Base-by-base conservation (phyloP, 2,113 vertebrate species). In the Peromyscus maniculatus region DNA sequence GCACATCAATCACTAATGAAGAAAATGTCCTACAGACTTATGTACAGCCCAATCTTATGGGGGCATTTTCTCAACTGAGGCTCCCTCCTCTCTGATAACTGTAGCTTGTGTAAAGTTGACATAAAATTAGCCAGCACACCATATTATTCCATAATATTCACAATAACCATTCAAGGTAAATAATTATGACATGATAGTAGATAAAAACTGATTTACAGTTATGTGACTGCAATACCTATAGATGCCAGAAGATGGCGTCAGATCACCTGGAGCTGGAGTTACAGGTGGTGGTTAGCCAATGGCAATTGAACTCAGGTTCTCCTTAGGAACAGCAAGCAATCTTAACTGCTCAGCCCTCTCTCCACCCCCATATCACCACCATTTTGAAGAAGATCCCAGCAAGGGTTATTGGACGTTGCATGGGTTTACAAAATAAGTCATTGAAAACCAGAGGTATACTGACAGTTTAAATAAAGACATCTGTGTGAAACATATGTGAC, bases 401-500 rank as follows among this genome's bases (percentile, higher is more conserved):
- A 43, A 24, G 28, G 39, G 5, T 16, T 69, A 4, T 75, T 46
- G 89, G 59, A 79, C 39, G 13, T 49, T 86, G 55, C 86, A 26
- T 33, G 43, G 5, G 12, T 94, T 75, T 71, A 43, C 67, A 95
- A 87, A 93, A 72, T 33, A 92, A 87, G 89, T 75, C 67, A 77
- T 33, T 71, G 21, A 66, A 79, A 97, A 71, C 16, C 64, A 22
- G 4, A 57, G 19, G 66, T 22, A 8, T 1, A 43, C n/a, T 28
- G 49, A 13, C 8, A 87, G 16, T 79, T 64, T 83, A 91, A 91
- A 86, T 46, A 91, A 96, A 92, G 57, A 17, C 31, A 39, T 62
- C 7, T 22, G 24, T 88, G 5, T 74, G 16, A 91, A 55, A 55
- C 59, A 55, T n/a, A 46, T 7, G 33, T 77, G 28, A 79, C 52